Conservation (phyloP, 2,113 vertebrate genomes). For the Microcebus tavaratra region DNA sequence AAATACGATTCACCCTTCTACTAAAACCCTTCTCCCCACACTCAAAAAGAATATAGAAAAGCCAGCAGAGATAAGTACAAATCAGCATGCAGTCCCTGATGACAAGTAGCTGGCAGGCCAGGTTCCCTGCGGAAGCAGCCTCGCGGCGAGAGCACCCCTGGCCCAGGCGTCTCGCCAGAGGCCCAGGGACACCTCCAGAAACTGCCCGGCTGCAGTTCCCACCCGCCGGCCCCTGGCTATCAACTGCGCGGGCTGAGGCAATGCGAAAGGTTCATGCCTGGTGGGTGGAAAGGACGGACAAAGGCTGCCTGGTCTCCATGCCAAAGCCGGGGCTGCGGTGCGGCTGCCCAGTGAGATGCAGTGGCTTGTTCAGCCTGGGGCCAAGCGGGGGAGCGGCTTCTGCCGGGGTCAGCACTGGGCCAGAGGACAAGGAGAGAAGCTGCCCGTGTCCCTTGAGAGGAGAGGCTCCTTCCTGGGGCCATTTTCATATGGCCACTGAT, state of each 20-base stretch:
- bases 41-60: slow-evolving; percentile 81
- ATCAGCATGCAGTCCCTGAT: slow-evolving; percentile 77
- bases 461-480: background rate
- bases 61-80: slow-evolving; percentile 78
- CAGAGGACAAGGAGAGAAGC: slow-evolving; percentile 20
- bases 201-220: background rate
- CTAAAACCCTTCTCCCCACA: slow-evolving; percentile 77
- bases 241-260: slow-evolving; percentile 56
- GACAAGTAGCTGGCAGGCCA: slow-evolving; percentile 77
- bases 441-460: background rate
- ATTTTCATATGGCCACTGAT: background rate
- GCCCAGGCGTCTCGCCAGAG: slow-evolving; percentile 40
- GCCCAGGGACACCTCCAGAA: slow-evolving; percentile 58
- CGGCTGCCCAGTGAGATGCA: background rate
- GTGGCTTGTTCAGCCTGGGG: background rate
- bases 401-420: background rate
- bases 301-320: background rate
- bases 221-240: slow-evolving; percentile 56
- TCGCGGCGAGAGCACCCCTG: background rate
- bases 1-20: slow-evolving; percentile 79
- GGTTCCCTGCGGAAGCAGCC: slow-evolving; percentile 72
- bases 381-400: background rate
- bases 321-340: background rate
- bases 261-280: slow-evolving; percentile 49
- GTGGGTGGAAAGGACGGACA: slow-evolving; percentile 48